Percentiles rank a stretch among this genome's conserved stretches.
Evolutionary conservation across 2,888 invertebrate species (phyloP).

Genomic region (Drosophila limbata): DNA sequence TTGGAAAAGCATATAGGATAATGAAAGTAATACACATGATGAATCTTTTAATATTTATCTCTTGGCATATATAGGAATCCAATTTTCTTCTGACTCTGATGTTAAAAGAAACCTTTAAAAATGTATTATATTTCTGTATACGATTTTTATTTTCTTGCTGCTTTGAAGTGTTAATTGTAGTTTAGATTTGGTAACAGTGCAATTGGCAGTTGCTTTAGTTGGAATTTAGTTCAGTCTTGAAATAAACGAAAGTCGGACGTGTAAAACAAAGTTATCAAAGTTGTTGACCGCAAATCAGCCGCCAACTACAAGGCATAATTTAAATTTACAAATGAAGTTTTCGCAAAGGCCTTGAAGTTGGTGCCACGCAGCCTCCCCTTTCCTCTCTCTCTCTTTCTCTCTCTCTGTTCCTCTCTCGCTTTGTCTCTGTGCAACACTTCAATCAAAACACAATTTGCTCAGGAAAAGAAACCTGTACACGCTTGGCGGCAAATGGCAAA

Average conservation of each 20-base stretch:
- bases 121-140: not conserved
- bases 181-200: not conserved
- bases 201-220: constrained; percentile 1
- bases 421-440: constrained; percentile 57
- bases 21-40: too few species aligned
- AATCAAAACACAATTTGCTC: constrained; percentile 78
- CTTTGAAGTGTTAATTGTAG: not conserved
- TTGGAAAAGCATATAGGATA: too few species aligned
- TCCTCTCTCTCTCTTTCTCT: not conserved
- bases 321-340: constrained; percentile 65
- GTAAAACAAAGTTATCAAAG: constrained; percentile 67
- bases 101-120: too few species aligned
- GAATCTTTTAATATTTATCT: too few species aligned
- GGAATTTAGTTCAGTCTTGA: constrained; percentile 1
- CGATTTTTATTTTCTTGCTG: not conserved
- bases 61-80: too few species aligned
- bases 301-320: constrained; percentile 61
- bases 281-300: constrained; percentile 56
- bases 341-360: constrained; percentile 28
- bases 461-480: constrained; percentile 61
- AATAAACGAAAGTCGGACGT: constrained; percentile 14
- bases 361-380: constrained; percentile 5
- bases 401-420: not conserved
- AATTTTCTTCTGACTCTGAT: too few species aligned
- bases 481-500: constrained; percentile 69